These are phyloP conservation scores for Temnothorax ravouxi DNA, from an alignment of 2,888 invertebrate species.

Conservation along the genomic window DNA sequence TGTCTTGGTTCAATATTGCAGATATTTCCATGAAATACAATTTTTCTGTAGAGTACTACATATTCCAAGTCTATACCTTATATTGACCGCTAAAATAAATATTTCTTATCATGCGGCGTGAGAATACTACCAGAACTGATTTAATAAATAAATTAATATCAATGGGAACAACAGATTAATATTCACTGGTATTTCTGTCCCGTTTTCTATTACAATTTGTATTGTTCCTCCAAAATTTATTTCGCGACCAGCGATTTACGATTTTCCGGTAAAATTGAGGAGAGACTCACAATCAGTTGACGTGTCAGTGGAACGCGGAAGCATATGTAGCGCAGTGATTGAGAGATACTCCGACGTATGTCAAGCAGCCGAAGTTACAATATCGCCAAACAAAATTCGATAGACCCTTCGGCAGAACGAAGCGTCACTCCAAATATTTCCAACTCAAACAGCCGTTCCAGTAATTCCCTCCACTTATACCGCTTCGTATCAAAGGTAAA, in stretches of 20 bases:
- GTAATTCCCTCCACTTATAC: conserved; percentile 65
- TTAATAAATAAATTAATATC: not conserved
- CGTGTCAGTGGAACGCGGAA: conserved; percentile 18
- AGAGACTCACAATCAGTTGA: not conserved
- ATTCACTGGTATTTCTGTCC: not conserved
- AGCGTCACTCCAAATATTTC: conserved; percentile 84
- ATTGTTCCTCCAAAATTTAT: not conserved
- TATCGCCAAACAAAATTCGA: conserved; percentile 81
- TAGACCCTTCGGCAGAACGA: conserved; percentile 80
- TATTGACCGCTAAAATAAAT: not conserved
- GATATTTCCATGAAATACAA: not conserved
- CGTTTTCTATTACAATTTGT: not conserved
- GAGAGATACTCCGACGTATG: conserved; percentile 57
- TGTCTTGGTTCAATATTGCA: conserved; percentile 36
- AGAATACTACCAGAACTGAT: not conserved
- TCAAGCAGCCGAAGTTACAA: conserved; percentile 77
- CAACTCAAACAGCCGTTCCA: conserved; percentile 82
- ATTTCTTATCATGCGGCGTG: not conserved
- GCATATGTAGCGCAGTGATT: conserved; percentile 57
- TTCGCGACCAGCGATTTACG: not conserved
- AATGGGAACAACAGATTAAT: not conserved
- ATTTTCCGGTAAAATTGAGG: conserved; percentile 8
- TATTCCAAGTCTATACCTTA: not conserved
- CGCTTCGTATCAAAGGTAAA: conserved; percentile 78
- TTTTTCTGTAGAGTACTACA: not conserved